Conservation (phyloP, 2,888 invertebrate genomes). For the Julus scandinavius region DNA sequence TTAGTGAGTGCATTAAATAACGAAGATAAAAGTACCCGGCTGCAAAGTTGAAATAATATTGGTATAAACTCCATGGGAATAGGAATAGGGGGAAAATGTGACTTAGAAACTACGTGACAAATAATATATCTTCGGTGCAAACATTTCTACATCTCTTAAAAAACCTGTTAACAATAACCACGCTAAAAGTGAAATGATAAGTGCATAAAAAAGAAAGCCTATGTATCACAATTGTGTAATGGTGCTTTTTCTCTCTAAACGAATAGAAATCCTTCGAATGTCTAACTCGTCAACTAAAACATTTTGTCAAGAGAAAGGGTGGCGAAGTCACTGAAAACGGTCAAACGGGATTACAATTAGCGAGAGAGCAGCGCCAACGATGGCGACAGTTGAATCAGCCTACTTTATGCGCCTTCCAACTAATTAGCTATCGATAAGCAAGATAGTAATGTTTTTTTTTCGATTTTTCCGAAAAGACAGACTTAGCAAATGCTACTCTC, state of each 20-base stretch:
- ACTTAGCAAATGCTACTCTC: not conserved
- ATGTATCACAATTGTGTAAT: slow-evolving; percentile 33
- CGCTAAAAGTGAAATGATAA: not conserved
- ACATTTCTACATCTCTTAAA: slow-evolving; percentile 33
- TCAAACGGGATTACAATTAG: slow-evolving; percentile 1
- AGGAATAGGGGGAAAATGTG: not conserved
- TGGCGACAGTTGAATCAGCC: not conserved
- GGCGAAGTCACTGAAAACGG: not conserved
- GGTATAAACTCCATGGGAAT: slow-evolving; percentile 7
- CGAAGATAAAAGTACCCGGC: not conserved
- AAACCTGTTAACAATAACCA: slow-evolving; percentile 40
- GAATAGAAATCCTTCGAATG: not conserved
- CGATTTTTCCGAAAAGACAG: not conserved
- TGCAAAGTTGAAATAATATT: slow-evolving; percentile 15
- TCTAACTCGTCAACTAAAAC: slow-evolving; percentile 9
- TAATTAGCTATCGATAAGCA: not conserved
- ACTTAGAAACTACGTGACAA: slow-evolving; percentile 40
- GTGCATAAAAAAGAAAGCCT: slow-evolving; percentile 36
- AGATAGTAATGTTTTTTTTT: not conserved
- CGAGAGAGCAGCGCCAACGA: not conserved
- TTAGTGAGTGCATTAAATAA: slow-evolving; percentile 30
- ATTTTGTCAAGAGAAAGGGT: not conserved
- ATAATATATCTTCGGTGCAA: slow-evolving; percentile 41
- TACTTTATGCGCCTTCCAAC: not conserved
- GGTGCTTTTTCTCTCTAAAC: slow-evolving; percentile 29